Evolutionary conservation across 1,140 invertebrate genomes (phyloP), one percentile per base, ranked within the genome.

Genomic region (Trichonephila inaurata): DNA sequence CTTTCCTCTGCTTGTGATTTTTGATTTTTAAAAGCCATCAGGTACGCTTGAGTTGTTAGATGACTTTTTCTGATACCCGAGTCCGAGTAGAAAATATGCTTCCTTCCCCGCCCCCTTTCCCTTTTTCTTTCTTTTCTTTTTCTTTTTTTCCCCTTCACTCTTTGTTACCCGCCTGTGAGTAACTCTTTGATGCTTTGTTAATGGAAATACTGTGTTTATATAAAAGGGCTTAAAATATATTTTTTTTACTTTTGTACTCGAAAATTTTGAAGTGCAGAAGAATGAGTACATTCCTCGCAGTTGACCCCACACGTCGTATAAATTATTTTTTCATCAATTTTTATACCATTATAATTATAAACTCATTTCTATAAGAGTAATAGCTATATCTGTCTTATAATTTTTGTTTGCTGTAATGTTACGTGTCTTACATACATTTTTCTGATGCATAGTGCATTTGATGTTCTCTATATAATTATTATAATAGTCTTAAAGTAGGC

Each of bases 41-140:
- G 72, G 72, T 77, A 77, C 72, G 72, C 72, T 77, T 77, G 72
- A 77, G 14, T 77, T 77, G 72, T 33, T 77, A 77, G 28, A 77
- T 77, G 72, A 77, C 28, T 77, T 18, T 77, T 19, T 77, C 72
- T 77, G 10, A 33, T 40, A 77, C 33, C 33, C 16, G 28, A 33
- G 33, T 24, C 0, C 24, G 33, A 40, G 33, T 18, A 77, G 72
- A 77, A 77, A 77, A 77, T 28, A 77, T n/a, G 28, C 69, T 72
- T 33, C n/a, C 28, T 28, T 6, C 28, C 69, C 16, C 24, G 0
- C 62, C 16, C 19, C 1, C 4, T 21, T 28, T 12, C 28, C 24
- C 24, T 12, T 72, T 14, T n/a, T 24, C 28, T 33, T 28, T 16
- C 14, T 16, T 16, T 14, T n/a, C 18, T n/a, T 2, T 10, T 8